Base-by-base conservation (phyloP, 2,888 invertebrate genomes). In the Dryadula phaetusa region DNA sequence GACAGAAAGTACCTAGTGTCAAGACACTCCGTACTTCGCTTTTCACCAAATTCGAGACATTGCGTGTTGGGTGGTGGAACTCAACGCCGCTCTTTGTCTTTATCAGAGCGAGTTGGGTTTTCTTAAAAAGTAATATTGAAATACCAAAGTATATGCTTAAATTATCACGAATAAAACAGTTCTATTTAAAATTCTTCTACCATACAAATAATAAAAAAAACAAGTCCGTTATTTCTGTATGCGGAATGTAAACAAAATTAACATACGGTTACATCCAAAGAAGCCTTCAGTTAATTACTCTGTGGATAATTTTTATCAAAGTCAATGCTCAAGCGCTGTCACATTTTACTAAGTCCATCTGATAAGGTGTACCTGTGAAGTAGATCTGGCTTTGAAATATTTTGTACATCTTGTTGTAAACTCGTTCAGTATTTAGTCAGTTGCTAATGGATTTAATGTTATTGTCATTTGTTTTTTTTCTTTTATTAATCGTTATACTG, bases 301-400 rank as follows among this genome's bases (percentile, higher is more conserved):
- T 10, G 34, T 10, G 60, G 60, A 37, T 54, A 52, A 18, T 46
- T 25, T 25, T 47, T 64, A 67, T 67, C 63, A 49, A 49, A 16
- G 22, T 16, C 40, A 32, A 46, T 18, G 53, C 44, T 65, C 71
- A 63, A 70, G 61, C 67, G 64, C 44, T 67, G 65, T 61, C 67
- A 32, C 61, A 65, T 69, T 62, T 62, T 42, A 42, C 56, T 64
- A 37, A 44, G 32, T 52, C n/a, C 5, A 63, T 63, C 64, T 44
- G 64, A 64, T 64, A 64, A 46, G 18, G 28, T n/a, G 18, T 47
- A 25, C 47, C 56, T 34, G 22, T 22, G 18, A 18, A 16, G 20
- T 20, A 7, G 32, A 22, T 22, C 22, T 40, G 14, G 10, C 22
- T n/a, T 40, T 40, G n/a, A 56, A 40, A 0, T 10, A 22, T 40